These are phyloP conservation scores for Halcyon senegalensis DNA, from an alignment of 2,113 vertebrate species.

Conservation along the genomic window DNA sequence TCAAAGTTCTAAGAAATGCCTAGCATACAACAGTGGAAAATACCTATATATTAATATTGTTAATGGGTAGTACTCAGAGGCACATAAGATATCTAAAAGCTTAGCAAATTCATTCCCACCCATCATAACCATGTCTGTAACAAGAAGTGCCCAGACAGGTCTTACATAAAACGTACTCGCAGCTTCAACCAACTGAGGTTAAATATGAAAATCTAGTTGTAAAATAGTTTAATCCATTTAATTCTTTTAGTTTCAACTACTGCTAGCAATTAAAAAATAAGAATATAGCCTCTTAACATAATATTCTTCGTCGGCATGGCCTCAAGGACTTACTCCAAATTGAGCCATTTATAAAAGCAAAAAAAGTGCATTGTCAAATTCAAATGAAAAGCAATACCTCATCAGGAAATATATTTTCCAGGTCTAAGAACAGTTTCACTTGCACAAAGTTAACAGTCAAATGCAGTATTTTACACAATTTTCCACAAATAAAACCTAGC, in stretches of 20 bases:
- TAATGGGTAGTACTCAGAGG: conserved; percentile 39
- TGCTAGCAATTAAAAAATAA: not conserved
- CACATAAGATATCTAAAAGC: not conserved
- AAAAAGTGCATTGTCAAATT: not conserved
- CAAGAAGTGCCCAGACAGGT: not conserved
- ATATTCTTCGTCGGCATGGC: not conserved
- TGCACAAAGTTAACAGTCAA: not conserved
- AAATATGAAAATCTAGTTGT: not conserved
- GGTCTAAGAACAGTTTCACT: not conserved
- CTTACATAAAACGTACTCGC: not conserved
- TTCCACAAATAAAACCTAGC: not conserved
- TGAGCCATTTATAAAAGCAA: not conserved
- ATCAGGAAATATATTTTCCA: not conserved
- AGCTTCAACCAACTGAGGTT: not conserved
- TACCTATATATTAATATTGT: conserved; percentile 51
- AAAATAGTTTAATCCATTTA: not conserved
- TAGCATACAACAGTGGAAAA: conserved; percentile 35
- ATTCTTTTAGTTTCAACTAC: not conserved
- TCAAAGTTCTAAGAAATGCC: conserved; percentile 51
- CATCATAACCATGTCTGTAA: not conserved
- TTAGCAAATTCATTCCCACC: conserved; percentile 28
- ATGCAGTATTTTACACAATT: not conserved
- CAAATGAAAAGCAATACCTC: not conserved
- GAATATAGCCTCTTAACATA: not conserved
- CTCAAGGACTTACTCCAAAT: not conserved